Conservation (phyloP, 2,888 invertebrate species). For the Yponomeuta sedellus region DNA sequence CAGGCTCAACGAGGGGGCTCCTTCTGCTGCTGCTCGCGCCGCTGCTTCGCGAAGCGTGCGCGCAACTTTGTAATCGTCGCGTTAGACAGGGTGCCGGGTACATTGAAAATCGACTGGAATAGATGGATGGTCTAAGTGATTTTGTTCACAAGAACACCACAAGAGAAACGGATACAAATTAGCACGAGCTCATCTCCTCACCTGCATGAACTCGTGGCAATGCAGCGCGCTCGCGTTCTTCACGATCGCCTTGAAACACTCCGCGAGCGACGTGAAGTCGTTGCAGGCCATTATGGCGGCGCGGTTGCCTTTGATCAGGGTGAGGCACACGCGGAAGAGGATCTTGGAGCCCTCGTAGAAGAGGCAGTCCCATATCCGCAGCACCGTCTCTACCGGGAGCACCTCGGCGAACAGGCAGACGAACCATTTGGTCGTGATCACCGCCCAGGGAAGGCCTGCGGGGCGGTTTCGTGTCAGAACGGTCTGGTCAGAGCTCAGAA, state of each 20-base stretch:
- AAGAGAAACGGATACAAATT: no score
- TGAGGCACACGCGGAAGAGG: conserved; percentile 91
- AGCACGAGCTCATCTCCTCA: conserved; percentile 40
- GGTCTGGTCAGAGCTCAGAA: no score
- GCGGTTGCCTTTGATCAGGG: conserved; percentile 85
- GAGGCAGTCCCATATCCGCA: conserved; percentile 96
- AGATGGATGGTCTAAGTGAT: not conserved
- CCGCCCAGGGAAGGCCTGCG: conserved; percentile 89
- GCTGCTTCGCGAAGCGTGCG: conserved; percentile 72
- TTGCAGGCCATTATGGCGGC: conserved; percentile 83
- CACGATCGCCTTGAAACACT: conserved; percentile 88
- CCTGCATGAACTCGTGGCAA: conserved; percentile 94
- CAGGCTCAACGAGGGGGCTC: conserved; percentile 53
- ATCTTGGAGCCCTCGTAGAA: conserved; percentile 97
- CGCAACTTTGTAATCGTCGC: conserved; percentile 79
- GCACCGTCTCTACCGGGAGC: conserved; percentile 93
- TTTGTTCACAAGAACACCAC: no score
- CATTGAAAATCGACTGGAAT: conserved; percentile 87
- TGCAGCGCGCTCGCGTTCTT: conserved; percentile 86
- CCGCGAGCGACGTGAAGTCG: conserved; percentile 88
- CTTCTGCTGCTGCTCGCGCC: conserved; percentile 66
- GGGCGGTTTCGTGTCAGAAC: conserved; percentile 15
- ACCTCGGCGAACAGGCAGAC: conserved; percentile 96
- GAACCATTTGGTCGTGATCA: conserved; percentile 96
- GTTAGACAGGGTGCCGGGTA: conserved; percentile 85